Base-by-base conservation (phyloP, 2,888 invertebrate genomes). In the Hyposoter dolosus region DNA sequence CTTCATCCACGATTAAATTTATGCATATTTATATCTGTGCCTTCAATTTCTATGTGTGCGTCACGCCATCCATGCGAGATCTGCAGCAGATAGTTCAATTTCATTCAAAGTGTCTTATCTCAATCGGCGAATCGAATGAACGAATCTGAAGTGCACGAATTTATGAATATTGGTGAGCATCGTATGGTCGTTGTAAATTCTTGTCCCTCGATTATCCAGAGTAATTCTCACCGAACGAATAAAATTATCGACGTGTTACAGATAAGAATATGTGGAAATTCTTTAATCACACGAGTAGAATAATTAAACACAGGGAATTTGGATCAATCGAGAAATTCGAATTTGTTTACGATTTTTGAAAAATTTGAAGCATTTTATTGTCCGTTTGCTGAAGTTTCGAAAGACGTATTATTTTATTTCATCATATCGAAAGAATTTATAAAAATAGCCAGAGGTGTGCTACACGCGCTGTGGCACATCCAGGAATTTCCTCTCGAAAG, bases 31-130 rank as follows among this genome's bases (percentile, higher is more conserved):
- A 71, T 72, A 71, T 45, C 15, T 45, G 47, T 45, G n/a, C 10
- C 9, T 53, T 53, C 19, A 53, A 53, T 53, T 53, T 53, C 53
- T 28, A 23, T 23, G 69, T 9, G 50, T 47, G 50, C 60, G 40
- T 43, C 60, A 2, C 5, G 17, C 32, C 23, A 23, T 71, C 9
- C 15, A 32, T 6, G 4, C 12, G 75, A 84, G 63, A 84, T 68
- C 72, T 68, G 50, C 6, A 50, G 50, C 3, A 53, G 75, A 84
- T 84, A 84, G 80, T 84, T 50, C 71, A 80, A 84, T 84, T 80
- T 76, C n/a, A 47, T 65, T 60, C 32, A 12, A n/a, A 72, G 35
- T 71, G 43, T n/a, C 50, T 84, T 79, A 79, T 79, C 74, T 68
- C 75, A 80, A 80, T 76, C 45, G 40, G 28, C 53, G 7, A 40